Base-by-base conservation (phyloP, 1,140 invertebrate genomes). In the Hylaeus anthracinus region DNA sequence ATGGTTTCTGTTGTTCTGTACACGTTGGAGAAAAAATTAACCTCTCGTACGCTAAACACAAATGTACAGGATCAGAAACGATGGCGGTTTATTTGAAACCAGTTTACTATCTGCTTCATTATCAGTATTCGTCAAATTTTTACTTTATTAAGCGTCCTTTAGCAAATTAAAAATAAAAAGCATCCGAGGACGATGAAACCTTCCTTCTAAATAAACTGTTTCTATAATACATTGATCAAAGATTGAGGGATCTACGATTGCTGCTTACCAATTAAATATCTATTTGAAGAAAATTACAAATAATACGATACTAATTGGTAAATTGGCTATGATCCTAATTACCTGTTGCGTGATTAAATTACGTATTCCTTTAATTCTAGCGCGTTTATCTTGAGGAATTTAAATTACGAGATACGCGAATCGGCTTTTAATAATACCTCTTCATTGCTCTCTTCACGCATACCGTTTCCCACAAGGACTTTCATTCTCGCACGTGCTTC, bases 381-480 rank as follows among this genome's bases (percentile, higher is more conserved):
- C 15, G 15, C 15, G 8, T 51, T 51, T 9, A 9, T 45, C 15
- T 41, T 1, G 12, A 39, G 14, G 26, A 48, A 48, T 69, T 51
- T 45, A 51, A 51, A 69, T 77, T 51, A n/a, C n/a, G 9, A 53
- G 56, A 43, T 53, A 56, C 26, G 43, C 5, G 15, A 43, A 48
- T 61, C 43, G 6, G 5, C 26, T 37, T 48, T 70, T 43, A 63
- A 43, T 61, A 71, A 71, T 48, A 14, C 45, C 37, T 63, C 61
- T 71, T 39, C 39, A 63, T 61, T 63, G 56, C 12, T 70, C 56
- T 51, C 37, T 61, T 53, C 51, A 41, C 26, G 45, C 51, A 43
- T 56, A 65, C 56, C 75, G 37, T 71, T 63, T 61, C 53, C 58
- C 63, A 55, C 66, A 77, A 71, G 39, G 75, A 77, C 66, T 77